Percentiles rank a stretch among this genome's conserved stretches.
phyloP scores from a whole-genome alignment of 2,797 vertebrate genomes.

The Neosilurus hyrtlii region DNA sequence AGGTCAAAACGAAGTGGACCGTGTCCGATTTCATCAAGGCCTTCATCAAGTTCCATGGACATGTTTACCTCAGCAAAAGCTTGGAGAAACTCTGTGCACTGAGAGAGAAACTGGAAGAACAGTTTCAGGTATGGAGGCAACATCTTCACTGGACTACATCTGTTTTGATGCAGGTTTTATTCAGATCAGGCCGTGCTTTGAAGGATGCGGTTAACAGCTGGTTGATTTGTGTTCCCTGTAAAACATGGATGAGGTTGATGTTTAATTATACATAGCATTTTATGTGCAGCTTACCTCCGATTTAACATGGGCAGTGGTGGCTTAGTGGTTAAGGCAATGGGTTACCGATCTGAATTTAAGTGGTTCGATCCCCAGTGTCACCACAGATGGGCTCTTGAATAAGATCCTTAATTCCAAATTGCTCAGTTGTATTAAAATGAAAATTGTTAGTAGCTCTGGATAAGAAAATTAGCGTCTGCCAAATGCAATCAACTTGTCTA shows the following conservation, averaged over 20 bases:
- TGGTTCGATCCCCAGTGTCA: too few relatives aligned
- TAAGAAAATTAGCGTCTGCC: too few relatives aligned
- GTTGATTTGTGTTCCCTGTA: not conserved
- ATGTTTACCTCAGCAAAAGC: conserved; percentile 93
- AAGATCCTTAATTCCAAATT: too few relatives aligned
- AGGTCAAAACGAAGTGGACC: conserved; percentile 92
- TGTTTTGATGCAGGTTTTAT: not conserved
- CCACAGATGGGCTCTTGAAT: too few relatives aligned
- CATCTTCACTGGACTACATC: too few relatives aligned
- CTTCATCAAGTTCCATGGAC: conserved; percentile 98
- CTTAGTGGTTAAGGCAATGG: too few relatives aligned
- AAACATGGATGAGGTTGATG: not conserved
- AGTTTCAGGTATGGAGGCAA: conserved; percentile 84
- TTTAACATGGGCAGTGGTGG: too few relatives aligned
- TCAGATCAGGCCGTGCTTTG: not conserved
- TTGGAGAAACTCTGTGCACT: conserved; percentile 88
- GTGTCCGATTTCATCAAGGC: conserved; percentile 97
- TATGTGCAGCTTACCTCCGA: not conserved
- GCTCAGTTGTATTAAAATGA: too few relatives aligned
- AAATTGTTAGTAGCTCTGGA: too few relatives aligned
- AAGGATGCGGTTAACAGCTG: not conserved
- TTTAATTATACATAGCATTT: not conserved
- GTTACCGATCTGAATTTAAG: too few relatives aligned
- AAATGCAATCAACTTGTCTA: too few relatives aligned
- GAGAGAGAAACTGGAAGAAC: conserved; percentile 94